Percentiles rank a stretch among this genome's conserved stretches.
phyloP scores from a whole-genome alignment of 2,888 invertebrate genomes.

The Disparrhopalites patrizii region DNA sequence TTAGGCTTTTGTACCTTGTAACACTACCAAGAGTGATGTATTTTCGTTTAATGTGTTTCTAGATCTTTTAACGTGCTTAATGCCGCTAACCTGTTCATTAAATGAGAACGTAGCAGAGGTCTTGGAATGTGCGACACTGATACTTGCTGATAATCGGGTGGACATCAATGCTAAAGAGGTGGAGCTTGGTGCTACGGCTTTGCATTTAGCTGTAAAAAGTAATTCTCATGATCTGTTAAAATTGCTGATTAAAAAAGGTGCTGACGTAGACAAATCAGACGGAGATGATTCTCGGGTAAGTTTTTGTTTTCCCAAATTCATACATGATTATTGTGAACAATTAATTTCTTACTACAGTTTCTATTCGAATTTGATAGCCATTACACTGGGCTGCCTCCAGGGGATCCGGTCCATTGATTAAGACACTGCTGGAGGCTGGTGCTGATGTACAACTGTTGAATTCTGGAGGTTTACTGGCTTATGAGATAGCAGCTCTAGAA shows the following conservation, averaged over 20 bases:
- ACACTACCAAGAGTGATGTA: too few species aligned
- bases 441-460: slow-evolving; percentile 8
- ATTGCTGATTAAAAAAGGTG: slow-evolving; percentile 29
- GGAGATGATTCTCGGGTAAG: neutral
- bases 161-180: slow-evolving; percentile 7
- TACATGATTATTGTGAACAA: too few species aligned
- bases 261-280: slow-evolving; percentile 29
- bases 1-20: too few species aligned
- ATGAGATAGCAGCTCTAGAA: slow-evolving; percentile 30
- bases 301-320: neutral
- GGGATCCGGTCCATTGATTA: slow-evolving; percentile 18
- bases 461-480: slow-evolving; percentile 17
- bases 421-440: slow-evolving; percentile 1
- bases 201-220: slow-evolving; percentile 24
- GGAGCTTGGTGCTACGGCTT: slow-evolving; percentile 9
- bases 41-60: too few species aligned
- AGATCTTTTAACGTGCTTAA: slow-evolving; percentile 1
- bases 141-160: slow-evolving; percentile 7
- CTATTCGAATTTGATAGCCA: slow-evolving; percentile 14
- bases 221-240: neutral
- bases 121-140: neutral
- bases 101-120: neutral
- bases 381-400: slow-evolving; percentile 18
- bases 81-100: neutral
- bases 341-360: too few species aligned